phyloP scores from a whole-genome alignment of 2,797 vertebrate species.

The Menidia menidia region DNA sequence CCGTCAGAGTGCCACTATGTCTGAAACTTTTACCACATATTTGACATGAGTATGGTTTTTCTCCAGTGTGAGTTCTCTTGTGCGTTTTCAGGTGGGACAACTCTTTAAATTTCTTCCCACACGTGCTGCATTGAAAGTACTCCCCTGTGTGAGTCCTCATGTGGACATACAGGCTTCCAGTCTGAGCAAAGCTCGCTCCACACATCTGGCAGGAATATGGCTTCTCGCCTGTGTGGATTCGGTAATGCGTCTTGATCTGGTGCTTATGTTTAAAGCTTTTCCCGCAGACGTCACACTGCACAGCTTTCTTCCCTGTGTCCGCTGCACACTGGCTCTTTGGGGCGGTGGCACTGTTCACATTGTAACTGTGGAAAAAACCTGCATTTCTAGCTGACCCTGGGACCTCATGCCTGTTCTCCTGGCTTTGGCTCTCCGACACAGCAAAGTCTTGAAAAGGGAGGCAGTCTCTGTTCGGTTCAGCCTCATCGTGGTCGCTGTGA shows the following conservation, averaged over 20 bases:
- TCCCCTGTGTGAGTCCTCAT: conserved; percentile 1
- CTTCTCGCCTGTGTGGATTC: not conserved
- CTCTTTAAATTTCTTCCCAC: not conserved
- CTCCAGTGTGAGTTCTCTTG: not conserved
- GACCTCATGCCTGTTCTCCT: not conserved
- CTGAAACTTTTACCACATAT: conserved; percentile 1
- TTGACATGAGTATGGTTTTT: not conserved
- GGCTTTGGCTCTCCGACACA: not conserved
- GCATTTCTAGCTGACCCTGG: not conserved
- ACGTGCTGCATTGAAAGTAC: not conserved
- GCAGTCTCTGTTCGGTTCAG: not conserved
- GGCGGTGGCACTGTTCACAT: not conserved
- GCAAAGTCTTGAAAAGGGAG: not conserved
- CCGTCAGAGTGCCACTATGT: not conserved
- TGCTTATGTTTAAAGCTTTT: not conserved
- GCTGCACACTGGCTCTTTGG: not conserved
- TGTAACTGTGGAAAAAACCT: not conserved
- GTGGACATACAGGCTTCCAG: not conserved
- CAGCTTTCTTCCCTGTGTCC: not conserved
- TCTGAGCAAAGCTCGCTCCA: not conserved
- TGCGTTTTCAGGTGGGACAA: not conserved
- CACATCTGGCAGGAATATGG: not conserved
- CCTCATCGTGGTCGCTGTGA: not conserved
- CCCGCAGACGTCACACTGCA: not conserved
- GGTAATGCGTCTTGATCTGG: not conserved